Evolutionary conservation across 1,140 invertebrate genomes (phyloP).

Genomic region (Pinna nobilis): DNA sequence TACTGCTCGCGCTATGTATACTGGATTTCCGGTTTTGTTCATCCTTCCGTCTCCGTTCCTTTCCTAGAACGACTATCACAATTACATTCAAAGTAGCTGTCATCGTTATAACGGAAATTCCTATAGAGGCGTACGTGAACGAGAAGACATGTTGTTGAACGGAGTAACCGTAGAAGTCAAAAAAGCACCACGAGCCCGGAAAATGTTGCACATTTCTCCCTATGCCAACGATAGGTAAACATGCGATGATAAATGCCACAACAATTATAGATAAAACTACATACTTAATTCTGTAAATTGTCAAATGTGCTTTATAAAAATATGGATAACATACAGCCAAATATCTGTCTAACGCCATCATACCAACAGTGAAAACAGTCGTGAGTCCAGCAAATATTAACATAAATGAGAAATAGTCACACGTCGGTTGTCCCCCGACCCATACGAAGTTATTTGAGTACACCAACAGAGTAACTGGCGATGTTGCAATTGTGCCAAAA

Average conservation of each 20-base stretch:
- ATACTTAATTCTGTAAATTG: constrained; percentile 56
- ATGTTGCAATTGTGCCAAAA: constrained; percentile 58
- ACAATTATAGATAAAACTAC: constrained; percentile 60
- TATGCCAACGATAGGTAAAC: constrained; percentile 71
- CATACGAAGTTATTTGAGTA: constrained; percentile 60
- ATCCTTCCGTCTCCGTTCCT: constrained; percentile 56
- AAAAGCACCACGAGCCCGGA: constrained; percentile 75
- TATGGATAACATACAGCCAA: constrained; percentile 72
- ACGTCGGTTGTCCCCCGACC: constrained; percentile 61
- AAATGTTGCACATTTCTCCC: constrained; percentile 67
- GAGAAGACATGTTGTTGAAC: constrained; percentile 51
- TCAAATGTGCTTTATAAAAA: constrained; percentile 68
- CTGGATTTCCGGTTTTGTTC: constrained; percentile 36
- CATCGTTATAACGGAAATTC: constrained; percentile 60
- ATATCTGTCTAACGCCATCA: constrained; percentile 74
- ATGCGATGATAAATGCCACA: constrained; percentile 60
- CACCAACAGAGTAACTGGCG: constrained; percentile 62
- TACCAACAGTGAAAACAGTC: constrained; percentile 71
- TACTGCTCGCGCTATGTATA: constrained; percentile 47
- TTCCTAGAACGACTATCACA: constrained; percentile 61
- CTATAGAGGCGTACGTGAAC: constrained; percentile 63
- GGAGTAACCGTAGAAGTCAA: constrained; percentile 61
- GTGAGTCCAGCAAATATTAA: constrained; percentile 72
- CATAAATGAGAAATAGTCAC: constrained; percentile 73
- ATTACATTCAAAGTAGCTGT: constrained; percentile 67